Evolutionary conservation across 2,797 vertebrate genomes (phyloP).

Genomic region (Glossophaga mutica): DNA sequence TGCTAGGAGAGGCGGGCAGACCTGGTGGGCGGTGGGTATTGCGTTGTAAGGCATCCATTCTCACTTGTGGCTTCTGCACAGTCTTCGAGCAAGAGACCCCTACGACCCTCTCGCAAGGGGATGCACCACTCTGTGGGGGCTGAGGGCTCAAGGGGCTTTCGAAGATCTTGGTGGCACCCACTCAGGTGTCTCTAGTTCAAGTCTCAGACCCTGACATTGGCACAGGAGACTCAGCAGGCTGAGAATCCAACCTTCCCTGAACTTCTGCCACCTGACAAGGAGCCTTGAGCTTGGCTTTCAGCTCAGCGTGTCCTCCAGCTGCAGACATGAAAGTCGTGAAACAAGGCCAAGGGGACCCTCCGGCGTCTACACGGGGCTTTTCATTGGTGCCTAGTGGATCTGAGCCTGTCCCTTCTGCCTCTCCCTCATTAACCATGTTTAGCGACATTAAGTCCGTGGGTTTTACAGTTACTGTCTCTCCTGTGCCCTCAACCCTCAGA

Average conservation of each 20-base stretch:
- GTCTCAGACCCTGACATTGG: not conserved
- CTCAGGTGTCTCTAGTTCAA: not conserved
- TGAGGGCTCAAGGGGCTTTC: not conserved
- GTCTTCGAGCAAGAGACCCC: not conserved
- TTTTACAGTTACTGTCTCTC: accelerated
- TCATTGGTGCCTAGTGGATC: not conserved
- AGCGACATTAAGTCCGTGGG: no score
- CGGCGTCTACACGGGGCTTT: not conserved
- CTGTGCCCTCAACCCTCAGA: not conserved
- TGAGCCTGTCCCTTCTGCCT: not conserved
- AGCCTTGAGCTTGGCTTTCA: not conserved
- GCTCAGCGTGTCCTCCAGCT: not conserved
- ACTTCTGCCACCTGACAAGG: not conserved
- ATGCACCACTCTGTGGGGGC: not conserved
- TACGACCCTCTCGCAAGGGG: not conserved
- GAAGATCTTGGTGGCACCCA: not conserved
- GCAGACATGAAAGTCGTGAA: not conserved
- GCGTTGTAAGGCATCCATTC: not conserved
- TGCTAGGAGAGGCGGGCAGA: not conserved
- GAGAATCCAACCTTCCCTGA: not conserved
- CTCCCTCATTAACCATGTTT: not conserved
- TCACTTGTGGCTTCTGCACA: not conserved
- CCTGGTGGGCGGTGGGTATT: not conserved
- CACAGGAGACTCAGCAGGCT: no score
- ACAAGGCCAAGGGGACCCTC: not conserved